Base-by-base conservation (phyloP, 2,797 vertebrate species). In the Chanos chanos region DNA sequence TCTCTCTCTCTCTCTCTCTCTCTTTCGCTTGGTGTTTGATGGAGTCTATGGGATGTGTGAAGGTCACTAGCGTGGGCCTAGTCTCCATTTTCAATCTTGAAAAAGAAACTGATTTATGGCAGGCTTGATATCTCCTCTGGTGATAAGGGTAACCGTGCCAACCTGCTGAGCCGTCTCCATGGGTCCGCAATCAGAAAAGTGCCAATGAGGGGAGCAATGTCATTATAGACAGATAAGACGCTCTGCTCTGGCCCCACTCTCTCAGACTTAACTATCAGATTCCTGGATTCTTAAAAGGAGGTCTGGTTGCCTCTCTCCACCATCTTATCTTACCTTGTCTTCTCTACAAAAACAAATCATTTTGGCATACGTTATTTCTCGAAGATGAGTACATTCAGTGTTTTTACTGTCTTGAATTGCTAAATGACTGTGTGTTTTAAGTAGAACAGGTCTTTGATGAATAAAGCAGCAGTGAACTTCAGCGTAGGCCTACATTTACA, bases 41-140 rank as follows among this genome's bases (percentile, higher is more conserved):
- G 66, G 51, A 47, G 30, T 66, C 59, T 61, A 55, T 56, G 67
- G 59, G 52, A 56, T 70, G 72, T 74, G 76, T 34, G 37, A 79
- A 79, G 73, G 70, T 58, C 47, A 57, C 45, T 39, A 68, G 68
- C 62, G 61, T 57, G 25, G 52, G 71, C 67, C 63, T 52, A 53
- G 66, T 74, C 78, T 71, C 82, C 68, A 72, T 81, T 82, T 69
- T 75, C 69, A 75, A 77, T 78, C 71, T 74, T 67, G 70, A 76
- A 61, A 63, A 79, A n/a, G n/a, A 75, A 59, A 71, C 76, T 80
- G 81, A 86, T 86, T 82, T 81, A 84, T 79, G 66, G 74, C 56
- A 67, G 36, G 61, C 63, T 82, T 81, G 75, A 78, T 79, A 79
- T 80, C 71, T 73, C 75, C 66, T 10, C 51, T 65, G 41, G 75